Conservation (phyloP, 2,113 vertebrate species). For the Alosa alosa region DNA sequence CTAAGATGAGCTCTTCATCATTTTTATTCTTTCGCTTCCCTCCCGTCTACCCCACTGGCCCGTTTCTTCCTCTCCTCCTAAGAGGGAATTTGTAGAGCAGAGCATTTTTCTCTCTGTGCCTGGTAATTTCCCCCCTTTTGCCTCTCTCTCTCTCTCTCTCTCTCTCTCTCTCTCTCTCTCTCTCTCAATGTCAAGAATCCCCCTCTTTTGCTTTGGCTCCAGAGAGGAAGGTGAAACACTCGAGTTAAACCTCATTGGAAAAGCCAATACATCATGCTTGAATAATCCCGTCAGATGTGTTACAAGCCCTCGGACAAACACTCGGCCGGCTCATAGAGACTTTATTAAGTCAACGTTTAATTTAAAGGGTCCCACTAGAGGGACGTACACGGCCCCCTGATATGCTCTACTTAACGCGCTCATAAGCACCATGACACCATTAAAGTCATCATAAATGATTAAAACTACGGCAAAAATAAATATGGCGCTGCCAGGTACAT, state of each 20-base stretch:
- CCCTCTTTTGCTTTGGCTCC: background rate
- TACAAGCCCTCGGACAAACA: slow-evolving; percentile 15
- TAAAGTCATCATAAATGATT: slow-evolving; percentile 13
- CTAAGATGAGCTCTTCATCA: slow-evolving; percentile 42
- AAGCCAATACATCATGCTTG: slow-evolving; percentile 21
- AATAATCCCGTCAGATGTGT: slow-evolving; percentile 4
- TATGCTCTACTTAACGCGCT: background rate
- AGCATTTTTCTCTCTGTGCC: background rate
- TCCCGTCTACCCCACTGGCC: background rate
- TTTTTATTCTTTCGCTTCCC: slow-evolving; percentile 46
- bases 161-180: background rate
- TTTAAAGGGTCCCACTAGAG: background rate
- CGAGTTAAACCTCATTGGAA: slow-evolving; percentile 9
- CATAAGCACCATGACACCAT: slow-evolving; percentile 10
- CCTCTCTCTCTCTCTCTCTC: slow-evolving; percentile 7
- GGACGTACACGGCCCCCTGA: background rate
- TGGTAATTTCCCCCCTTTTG: background rate
- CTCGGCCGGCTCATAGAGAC: background rate
- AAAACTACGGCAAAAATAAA: background rate
- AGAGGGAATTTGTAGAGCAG: slow-evolving; percentile 5
- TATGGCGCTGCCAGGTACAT: background rate
- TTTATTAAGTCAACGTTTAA: slow-evolving; percentile 17
- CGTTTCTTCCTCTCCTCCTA: background rate
- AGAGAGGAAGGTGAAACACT: background rate
- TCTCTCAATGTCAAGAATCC: background rate